Evolutionary conservation across 2,797 vertebrate genomes (phyloP), one percentile per base, ranked within the genome.

Genomic region (Smutsia gigantea): DNA sequence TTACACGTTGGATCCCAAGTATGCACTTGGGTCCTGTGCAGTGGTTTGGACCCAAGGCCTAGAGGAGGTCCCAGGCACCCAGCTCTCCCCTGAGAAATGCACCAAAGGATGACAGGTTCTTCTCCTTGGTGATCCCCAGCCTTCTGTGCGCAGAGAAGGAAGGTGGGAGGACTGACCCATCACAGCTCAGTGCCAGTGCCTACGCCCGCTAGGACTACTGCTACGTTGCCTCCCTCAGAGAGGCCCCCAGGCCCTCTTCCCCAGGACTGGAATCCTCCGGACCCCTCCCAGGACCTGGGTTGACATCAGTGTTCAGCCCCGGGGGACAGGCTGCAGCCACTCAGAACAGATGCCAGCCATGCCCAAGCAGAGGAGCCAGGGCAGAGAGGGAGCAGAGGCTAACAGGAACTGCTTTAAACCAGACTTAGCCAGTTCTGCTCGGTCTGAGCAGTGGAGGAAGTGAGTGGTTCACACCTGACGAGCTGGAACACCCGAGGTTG

Each of bases 401-500:
- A 6, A 66, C 77, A 68, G 66, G 77, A 95, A 53, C 91, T 79
- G 68, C 66, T 57, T 46, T 69, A 71, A 71, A 77, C 68, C 85
- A 85, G 84, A 78, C 49, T 66, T 5, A 19, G 21, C 71, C 0
- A 0, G 68, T 34, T 90, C 77, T 34, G 75, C 75, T 92, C 34
- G 27, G 66, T 51, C 74, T 94, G 49, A 51, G 37, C 18, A 2
- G 42, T 21, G 4, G 68, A 96, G 89, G 96, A 97, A 95, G 82
- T 79, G 34, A 85, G 81, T 66, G 64, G 75, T 64, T 96, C 87
- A 89, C 64, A 93, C 82, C 87, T 89, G 74, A 31, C 29, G 66
- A 75, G 31, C 2, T 31, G 25, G 89, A 83, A 23, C 0, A 0
- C 34, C 72, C 17, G 0, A 57, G 39, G 71, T n/a, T 25, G 7